Conservation (phyloP, 2,888 invertebrate genomes). For the Dascillus cervinus region DNA sequence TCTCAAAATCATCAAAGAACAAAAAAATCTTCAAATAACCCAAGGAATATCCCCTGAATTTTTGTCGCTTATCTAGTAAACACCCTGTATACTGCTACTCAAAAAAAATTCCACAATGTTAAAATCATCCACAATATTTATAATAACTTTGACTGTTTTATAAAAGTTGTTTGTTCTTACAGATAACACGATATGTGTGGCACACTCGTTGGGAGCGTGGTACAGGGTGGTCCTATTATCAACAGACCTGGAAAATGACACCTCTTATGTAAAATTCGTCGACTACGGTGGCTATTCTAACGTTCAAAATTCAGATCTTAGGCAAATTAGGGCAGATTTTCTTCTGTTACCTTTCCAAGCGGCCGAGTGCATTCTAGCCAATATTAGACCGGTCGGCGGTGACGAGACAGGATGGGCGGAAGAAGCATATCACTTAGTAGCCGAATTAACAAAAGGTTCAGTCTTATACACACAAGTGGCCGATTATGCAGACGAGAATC, state of each 20-base stretch:
- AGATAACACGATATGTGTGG: conserved; percentile 85
- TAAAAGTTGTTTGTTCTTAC: conserved; percentile 33
- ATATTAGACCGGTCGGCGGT: conserved; percentile 71
- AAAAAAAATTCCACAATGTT: no score
- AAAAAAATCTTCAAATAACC: no score
- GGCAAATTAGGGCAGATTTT: conserved; percentile 91
- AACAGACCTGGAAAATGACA: conserved; percentile 59
- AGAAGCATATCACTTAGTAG: conserved; percentile 71
- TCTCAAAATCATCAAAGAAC: no score
- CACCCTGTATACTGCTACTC: no score
- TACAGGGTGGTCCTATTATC: conserved; percentile 71
- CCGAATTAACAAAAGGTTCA: conserved; percentile 72
- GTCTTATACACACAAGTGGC: conserved; percentile 84
- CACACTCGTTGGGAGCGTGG: conserved; percentile 80
- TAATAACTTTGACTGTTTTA: no score
- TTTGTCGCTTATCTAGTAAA: no score
- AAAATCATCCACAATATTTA: no score
- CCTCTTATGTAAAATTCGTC: conserved; percentile 78
- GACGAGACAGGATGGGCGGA: conserved; percentile 57
- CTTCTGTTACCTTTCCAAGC: conserved; percentile 95
- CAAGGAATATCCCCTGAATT: no score
- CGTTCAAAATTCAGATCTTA: conserved; percentile 66
- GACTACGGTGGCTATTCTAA: conserved; percentile 93
- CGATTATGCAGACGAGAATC: conserved; percentile 69
- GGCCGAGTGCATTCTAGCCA: conserved; percentile 88